These are phyloP conservation scores for Pomatorhinus ruficollis DNA, from an alignment of 2,113 vertebrate genomes.

Conservation along the genomic window DNA sequence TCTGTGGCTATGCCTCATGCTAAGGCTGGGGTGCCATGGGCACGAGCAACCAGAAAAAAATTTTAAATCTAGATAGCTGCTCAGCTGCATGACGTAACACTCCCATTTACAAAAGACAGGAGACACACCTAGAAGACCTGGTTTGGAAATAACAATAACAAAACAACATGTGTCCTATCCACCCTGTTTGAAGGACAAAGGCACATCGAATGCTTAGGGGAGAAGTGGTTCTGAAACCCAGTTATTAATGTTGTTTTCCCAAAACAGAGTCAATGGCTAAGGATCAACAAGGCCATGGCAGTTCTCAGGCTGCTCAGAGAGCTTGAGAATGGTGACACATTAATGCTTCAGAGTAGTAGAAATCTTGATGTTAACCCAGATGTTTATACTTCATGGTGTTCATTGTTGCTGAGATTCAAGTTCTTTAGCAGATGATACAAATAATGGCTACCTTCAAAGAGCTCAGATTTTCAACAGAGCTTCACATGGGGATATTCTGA, in stretches of 20 bases:
- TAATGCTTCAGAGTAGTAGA: background rate
- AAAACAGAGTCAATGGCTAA: background rate
- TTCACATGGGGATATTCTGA: background rate
- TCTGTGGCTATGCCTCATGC: background rate
- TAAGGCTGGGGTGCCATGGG: background rate
- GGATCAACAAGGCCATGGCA: background rate
- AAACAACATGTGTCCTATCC: background rate
- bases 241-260: background rate
- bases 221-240: background rate
- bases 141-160: constrained; percentile 22
- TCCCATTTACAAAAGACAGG: background rate
- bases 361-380: background rate
- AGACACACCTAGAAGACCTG: constrained; percentile 34
- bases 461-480: background rate
- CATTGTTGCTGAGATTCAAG: background rate
- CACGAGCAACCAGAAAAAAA: background rate
- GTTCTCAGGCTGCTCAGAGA: background rate
- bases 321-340: background rate
- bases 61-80: constrained; percentile 3
- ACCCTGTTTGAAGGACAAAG: constrained; percentile 11
- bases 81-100: background rate
- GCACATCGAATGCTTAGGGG: background rate
- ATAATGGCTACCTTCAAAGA: background rate
- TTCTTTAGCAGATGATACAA: background rate
- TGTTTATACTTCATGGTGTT: background rate